Evolutionary conservation across 2,888 invertebrate species (phyloP).

Genomic region (Lepidochrysops patricia): DNA sequence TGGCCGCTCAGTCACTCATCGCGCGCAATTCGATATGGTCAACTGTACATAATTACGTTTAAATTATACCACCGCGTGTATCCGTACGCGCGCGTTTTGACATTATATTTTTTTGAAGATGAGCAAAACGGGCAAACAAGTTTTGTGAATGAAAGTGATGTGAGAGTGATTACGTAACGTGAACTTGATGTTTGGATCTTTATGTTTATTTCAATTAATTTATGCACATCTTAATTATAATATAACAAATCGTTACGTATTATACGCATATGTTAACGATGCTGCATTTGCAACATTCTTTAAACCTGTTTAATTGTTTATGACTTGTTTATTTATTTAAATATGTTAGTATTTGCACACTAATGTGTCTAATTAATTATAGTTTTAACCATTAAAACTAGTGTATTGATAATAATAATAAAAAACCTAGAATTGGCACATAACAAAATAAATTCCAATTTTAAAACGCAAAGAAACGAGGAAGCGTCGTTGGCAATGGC

Average conservation of each 20-base stretch:
- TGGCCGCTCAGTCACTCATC: conserved; percentile 58
- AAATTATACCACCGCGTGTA: conserved; percentile 32
- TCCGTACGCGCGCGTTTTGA: conserved; percentile 35
- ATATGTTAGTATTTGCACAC: too few species aligned
- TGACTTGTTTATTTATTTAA: neutral
- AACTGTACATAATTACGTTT: conserved; percentile 58
- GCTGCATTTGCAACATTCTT: neutral
- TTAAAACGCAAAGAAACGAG: conserved; percentile 38
- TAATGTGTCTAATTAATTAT: neutral
- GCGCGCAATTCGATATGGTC: conserved; percentile 72
- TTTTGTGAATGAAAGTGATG: conserved; percentile 65
- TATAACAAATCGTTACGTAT: conserved; percentile 8
- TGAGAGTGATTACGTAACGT: conserved; percentile 64
- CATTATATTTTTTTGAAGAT: conserved; percentile 23
- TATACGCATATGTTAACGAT: too few species aligned
- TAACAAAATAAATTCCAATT: neutral
- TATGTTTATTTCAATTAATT: conserved; percentile 12
- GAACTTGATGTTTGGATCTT: conserved; percentile 11
- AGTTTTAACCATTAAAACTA: too few species aligned
- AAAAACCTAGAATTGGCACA: neutral
- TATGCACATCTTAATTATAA: neutral
- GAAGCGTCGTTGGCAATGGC: conserved; percentile 27
- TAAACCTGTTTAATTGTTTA: conserved; percentile 7
- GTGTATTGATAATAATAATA: too few species aligned
- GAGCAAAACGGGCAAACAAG: conserved; percentile 37